Percentiles rank a stretch among this genome's conserved stretches.
These are phyloP conservation scores for Dexiosoma caninum DNA, from an alignment of 2,888 invertebrate genomes.

Conservation along the genomic window DNA sequence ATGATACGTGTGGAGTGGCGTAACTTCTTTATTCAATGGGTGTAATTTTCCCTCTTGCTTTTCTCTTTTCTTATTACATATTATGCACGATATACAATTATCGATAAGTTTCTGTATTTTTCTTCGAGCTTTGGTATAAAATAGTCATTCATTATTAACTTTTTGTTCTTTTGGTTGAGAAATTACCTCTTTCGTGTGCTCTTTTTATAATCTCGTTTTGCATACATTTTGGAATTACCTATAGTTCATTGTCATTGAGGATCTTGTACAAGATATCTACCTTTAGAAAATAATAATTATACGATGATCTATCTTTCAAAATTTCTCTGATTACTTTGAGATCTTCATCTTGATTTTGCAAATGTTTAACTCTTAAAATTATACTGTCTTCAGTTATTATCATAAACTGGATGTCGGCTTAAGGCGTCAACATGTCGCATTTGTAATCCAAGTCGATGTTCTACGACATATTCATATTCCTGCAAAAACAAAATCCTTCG, in stretches of 20 bases:
- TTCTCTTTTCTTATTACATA: constrained; percentile 35
- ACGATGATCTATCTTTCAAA: not conserved
- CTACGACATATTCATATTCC: no score
- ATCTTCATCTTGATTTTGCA: no score
- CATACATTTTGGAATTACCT: constrained; percentile 38
- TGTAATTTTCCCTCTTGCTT: constrained; percentile 48
- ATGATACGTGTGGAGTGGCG: constrained; percentile 42
- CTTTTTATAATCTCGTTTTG: constrained; percentile 26
- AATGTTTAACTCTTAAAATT: no score
- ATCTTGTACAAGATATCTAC: constrained; percentile 39
- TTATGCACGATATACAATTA: no score
- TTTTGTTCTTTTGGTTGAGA: constrained; percentile 50
- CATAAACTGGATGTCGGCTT: no score
- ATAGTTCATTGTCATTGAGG: constrained; percentile 27
- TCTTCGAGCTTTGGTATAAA: constrained; percentile 23
- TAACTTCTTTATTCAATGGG: constrained; percentile 52
- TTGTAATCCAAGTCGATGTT: no score
- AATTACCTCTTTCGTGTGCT: constrained; percentile 20
- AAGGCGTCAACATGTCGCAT: no score
- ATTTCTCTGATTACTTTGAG: not conserved
- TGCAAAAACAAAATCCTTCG: no score
- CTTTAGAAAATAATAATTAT: constrained; percentile 17
- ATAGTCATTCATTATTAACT: constrained; percentile 31
- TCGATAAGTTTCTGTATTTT: no score
- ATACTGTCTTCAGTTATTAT: no score